phyloP scores from a whole-genome alignment of 2,888 invertebrate genomes.

The Desoria tigrina region DNA sequence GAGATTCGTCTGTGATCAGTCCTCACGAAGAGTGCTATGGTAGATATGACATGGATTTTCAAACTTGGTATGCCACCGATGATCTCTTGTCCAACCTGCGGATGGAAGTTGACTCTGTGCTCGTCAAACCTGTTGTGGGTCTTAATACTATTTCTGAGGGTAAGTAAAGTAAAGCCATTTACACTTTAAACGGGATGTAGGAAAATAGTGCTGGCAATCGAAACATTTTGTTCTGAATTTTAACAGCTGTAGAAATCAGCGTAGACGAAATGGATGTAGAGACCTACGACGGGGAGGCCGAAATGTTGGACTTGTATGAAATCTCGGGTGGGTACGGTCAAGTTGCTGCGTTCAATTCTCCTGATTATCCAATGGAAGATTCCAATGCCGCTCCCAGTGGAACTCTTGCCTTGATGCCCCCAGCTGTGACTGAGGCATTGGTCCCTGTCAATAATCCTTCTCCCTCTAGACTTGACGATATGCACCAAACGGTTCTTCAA shows the following conservation, averaged over 20 bases:
- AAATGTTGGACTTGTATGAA: conserved; percentile 58
- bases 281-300: conserved; percentile 62
- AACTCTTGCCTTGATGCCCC: conserved; percentile 38
- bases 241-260: conserved; percentile 42
- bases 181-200: too few relatives aligned
- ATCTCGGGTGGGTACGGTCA: conserved; percentile 19
- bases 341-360: conserved; percentile 31
- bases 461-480: background rate
- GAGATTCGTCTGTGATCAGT: conserved; percentile 54
- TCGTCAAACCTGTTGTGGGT: conserved; percentile 60
- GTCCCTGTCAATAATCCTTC: background rate
- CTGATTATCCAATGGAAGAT: conserved; percentile 45
- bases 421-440: background rate
- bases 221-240: conserved; percentile 16
- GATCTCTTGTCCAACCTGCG: conserved; percentile 75
- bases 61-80: conserved; percentile 72
- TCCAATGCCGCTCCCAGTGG: conserved; percentile 24
- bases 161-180: conserved; percentile 11
- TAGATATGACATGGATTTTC: conserved; percentile 62
- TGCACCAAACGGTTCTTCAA: conserved; percentile 31
- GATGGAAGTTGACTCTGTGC: conserved; percentile 64
- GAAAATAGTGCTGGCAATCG: background rate
- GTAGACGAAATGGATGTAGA: conserved; percentile 68
- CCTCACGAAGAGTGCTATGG: conserved; percentile 56
- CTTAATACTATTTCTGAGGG: conserved; percentile 14